Evolutionary conservation across 1,140 invertebrate genomes (phyloP).

Genomic region (Pristionchus pacificus): DNA sequence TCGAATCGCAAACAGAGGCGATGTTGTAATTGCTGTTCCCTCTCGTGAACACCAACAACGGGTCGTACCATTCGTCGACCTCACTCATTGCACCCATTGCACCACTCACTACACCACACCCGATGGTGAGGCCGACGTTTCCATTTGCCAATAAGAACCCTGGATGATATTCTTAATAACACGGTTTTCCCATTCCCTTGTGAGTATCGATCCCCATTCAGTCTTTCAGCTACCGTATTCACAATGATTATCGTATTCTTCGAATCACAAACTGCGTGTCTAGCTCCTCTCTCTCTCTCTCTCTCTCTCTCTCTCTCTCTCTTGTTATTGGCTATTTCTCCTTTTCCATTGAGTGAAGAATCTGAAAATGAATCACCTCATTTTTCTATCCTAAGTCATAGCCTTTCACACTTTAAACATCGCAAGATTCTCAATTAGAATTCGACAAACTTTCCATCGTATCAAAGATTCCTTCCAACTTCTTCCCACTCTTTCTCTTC

Average conservation of each 20-base stretch:
- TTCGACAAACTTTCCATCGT: too few relatives aligned
- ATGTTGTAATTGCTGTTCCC: constrained; percentile 32
- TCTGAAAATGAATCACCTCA: too few relatives aligned
- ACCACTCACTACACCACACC: not conserved
- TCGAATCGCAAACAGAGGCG: constrained; percentile 34
- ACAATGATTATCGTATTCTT: not conserved
- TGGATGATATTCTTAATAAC: not conserved
- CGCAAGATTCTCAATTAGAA: too few relatives aligned
- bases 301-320: constrained; percentile 5
- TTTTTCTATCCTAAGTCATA: too few relatives aligned
- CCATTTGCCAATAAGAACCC: too few relatives aligned
- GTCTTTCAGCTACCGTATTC: not conserved
- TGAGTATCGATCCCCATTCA: constrained; percentile 8
- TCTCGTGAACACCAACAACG: not conserved
- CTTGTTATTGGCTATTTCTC: too few relatives aligned
- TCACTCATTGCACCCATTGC: not conserved
- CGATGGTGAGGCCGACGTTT: too few relatives aligned
- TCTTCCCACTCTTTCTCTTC: too few relatives aligned
- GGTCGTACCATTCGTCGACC: not conserved
- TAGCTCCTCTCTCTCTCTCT: not conserved
- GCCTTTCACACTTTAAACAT: too few relatives aligned
- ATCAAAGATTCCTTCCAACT: too few relatives aligned
- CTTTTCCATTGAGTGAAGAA: too few relatives aligned
- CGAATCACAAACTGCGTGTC: not conserved
- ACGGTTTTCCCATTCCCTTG: not conserved